Percentiles rank a stretch among this genome's conserved stretches.
phyloP scores from a whole-genome alignment of 2,113 vertebrate genomes.

The Aptenodytes patagonicus region DNA sequence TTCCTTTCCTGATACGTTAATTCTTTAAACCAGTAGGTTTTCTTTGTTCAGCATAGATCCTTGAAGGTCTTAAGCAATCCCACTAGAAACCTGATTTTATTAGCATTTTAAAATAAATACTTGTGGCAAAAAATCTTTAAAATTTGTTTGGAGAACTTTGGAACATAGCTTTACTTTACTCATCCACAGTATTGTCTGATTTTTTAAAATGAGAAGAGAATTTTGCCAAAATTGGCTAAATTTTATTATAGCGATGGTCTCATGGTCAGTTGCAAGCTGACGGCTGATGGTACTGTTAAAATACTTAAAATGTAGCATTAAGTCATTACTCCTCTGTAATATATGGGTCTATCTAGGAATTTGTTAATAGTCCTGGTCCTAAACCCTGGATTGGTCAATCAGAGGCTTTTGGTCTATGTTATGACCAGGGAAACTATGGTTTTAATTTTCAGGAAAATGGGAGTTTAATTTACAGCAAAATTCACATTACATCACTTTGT shows the following conservation, averaged over 20 bases:
- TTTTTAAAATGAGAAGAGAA: background rate
- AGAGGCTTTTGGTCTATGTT: background rate
- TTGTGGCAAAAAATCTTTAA: background rate
- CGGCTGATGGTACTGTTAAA: background rate
- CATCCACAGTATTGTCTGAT: background rate
- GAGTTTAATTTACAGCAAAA: background rate
- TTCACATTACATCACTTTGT: background rate
- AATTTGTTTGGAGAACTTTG: background rate
- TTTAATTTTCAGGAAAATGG: background rate
- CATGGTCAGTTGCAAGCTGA: background rate
- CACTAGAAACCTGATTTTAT: background rate
- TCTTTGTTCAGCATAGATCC: background rate
- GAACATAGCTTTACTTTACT: background rate
- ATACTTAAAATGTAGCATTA: background rate
- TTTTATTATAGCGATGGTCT: background rate
- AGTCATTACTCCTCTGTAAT: background rate
- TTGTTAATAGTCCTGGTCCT: background rate
- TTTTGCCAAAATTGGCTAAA: background rate
- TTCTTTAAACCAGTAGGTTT: background rate
- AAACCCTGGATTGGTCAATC: background rate
- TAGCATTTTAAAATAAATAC: background rate
- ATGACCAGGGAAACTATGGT: background rate
- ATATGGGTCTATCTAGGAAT: background rate
- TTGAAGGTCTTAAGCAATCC: background rate
- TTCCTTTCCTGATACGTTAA: conserved; percentile 27